Evolutionary conservation across 2,113 vertebrate genomes (phyloP), one percentile per base, ranked within the genome.

Genomic region (Corvus cornix): DNA sequence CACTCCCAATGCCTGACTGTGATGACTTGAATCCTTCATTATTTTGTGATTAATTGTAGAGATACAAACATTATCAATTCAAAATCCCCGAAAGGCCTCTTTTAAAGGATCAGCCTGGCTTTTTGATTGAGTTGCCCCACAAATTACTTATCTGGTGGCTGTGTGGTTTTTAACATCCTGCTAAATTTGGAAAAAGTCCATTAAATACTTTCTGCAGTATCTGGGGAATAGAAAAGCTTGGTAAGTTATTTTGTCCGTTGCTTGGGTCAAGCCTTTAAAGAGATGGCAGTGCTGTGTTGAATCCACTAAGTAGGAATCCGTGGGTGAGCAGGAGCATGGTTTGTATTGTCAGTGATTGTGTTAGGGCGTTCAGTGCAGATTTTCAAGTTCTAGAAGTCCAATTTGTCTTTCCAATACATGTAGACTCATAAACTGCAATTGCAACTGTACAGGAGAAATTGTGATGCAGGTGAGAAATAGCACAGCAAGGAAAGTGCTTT

Each of bases 111-210:
- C 87, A 67, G 66, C 86, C 76, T 93, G 41, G 60, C 90, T 81
- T 96, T 93, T 96, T 97, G 81, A 90, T 96, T 95, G 89, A 94
- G 90, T 86, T 95, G 77, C 86, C 93, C 62, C 60, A 43, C 92
- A 80, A 93, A 92, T 93, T 95, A 90, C 83, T 96, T 96, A 84
- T 90, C 96, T 97, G 88, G 89, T 95, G 96, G 31, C 64, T 87
- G n/a, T 96, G 90, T 95, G 87, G 86, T 96, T 97, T 96, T 94
- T 92, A 97, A 77, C 82, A 93, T 97, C 92, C 95, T 97, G 82
- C 89, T 95, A 80, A 89, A 93, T 95, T 87, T 97, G 96, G 92
- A 97, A 85, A 56, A 18, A 21, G 44, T 79, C 93, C 91, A 82
- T 87, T 63, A 95, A 96, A 94, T 96, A 95, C 87, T 97, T 89